Evolutionary conservation across 2,888 invertebrate species (phyloP), one percentile per base, ranked within the genome.

Genomic region (Hypena proboscidalis): DNA sequence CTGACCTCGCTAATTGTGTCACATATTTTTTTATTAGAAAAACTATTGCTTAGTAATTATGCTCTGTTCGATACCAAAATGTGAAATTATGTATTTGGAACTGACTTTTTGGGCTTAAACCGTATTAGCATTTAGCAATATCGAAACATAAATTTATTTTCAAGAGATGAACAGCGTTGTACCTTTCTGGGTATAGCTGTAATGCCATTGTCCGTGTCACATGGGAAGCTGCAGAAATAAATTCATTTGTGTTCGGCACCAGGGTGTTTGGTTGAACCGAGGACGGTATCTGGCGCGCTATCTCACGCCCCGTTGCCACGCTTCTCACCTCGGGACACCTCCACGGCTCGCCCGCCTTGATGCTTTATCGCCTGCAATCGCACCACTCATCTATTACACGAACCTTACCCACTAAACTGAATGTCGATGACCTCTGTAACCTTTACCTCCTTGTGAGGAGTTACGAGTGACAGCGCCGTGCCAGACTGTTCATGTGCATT

Each of bases 231-330:
- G 7, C 8, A 8, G 10, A 19, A 27, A 37, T 37, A 37, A 43
- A 44, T 33, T 33, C 17, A 33, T 20, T 22, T 29, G 29, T 27
- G 20, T 32, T 13, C 17, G 32, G 11, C n/a, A 5, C 27, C 22
- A 15, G 30, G 36, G 34, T 36, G 62, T 54, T 29, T 19, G 27
- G 41, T 41, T 23, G 31, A 2, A 21, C 10, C 58, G 73, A 61
- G 60, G 75, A 67, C 74, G 71, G 62, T 87, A 88, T 87, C 86
- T 58, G 55, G 65, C 63, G 72, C 60, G 66, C 80, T 77, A 87
- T 89, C 87, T 89, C 86, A 87, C 85, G 87, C 80, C 80, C 81
- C 70, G 81, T 77, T 78, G 71, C 85, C 87, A 85, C 87, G 88
- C 83, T 88, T 85, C 85, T 89, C 90, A 89, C 89, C 89, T 87